Base-by-base conservation (phyloP, 2,113 vertebrate species). In the Rhizomys pruinosus region DNA sequence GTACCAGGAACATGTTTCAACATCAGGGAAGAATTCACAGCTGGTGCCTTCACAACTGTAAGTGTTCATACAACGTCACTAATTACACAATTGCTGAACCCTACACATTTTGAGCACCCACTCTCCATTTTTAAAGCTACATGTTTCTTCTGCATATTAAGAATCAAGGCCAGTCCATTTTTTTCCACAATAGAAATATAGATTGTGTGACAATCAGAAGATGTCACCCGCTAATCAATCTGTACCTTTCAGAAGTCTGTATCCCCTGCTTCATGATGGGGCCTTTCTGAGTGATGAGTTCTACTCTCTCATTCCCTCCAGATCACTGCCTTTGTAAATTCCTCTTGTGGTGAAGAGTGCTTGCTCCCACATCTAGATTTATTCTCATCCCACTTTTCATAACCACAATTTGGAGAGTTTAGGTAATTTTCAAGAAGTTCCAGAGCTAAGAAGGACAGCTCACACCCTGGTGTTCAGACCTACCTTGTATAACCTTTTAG, bases 1-100 rank as follows among this genome's bases (percentile, higher is more conserved):
- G 44, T 17, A n/a, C 73, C 27, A 63, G 92, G 93, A 52, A 57
- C 16, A 82, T 47, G 71, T 71, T 59, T 63, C 73, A 20, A 13
- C 37, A 39, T 32, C 23, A 89, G 64, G 52, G 84, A 88, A 95
- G 2, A 80, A 69, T 47, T 89, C 42, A 89, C 59, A 55, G 72
- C 23, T 47, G 61, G 42, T 82, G 23, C 23, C 37, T 7, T 11
- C 23, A 32, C 44, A 7, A 82, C 4, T 34, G 0, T 59, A 84
- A 61, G 57, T 86, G 27, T 42, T 97, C 81, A 25, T 22, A 25
- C 22, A 74, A 92, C 87, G 47, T 69, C 1, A 72, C 29, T n/a
- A 47, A 80, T 96, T 91, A 87, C 3, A 76, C 0, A 37, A 61
- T 22, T n/a, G 17, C 25, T 42, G 13, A 32, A 59, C 10, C 89